Base-by-base conservation (phyloP, 2,888 invertebrate species). In the Pollenia griseotomentosa region DNA sequence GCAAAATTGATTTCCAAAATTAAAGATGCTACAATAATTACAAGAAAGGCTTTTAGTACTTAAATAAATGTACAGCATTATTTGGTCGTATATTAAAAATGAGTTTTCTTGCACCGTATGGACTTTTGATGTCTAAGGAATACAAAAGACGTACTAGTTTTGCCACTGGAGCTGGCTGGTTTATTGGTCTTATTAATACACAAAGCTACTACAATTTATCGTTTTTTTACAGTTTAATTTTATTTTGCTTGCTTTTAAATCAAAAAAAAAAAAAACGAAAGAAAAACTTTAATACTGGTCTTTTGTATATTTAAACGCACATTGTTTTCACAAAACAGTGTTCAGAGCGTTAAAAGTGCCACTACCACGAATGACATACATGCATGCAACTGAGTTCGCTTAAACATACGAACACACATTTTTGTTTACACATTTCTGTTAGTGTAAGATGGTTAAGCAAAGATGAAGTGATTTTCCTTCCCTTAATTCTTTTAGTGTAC, bases 141-240 rank as follows among this genome's bases (percentile, higher is more conserved):
- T 9, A n/a, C 8, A 16, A 33, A 33, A 57, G 44, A 44, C n/a
- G 1, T 33, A n/a, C 42, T 51, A 42, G 19, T 53, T 19, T 5
- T 19, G 63, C 48, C 53, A 53, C 57, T 59, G 48, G 40, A 16
- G 19, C 59, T 53, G 46, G 33, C 33, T 33, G 44, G 7, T 33
- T 33, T 33, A 33, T 6, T 33, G 51, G 33, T 19, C 19, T 51
- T 14, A 40, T 46, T 46, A 40, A 16, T 33, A 33, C 6, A 33
- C 44, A 46, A 65, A 77, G 65, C 63, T 77, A 16, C 16, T 40
- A 59, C 81, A 73, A 81, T 85, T 81, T 85, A 85, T 85, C 81
- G 73, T 85, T 23, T 55, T 68, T 33, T 70, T 73, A 57, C 63
- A 61, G 23, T 55, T 73, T 81, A 55, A 65, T 66, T 74, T 73